phyloP scores from a whole-genome alignment of 2,888 invertebrate species.

The Parnassius smintheus region DNA sequence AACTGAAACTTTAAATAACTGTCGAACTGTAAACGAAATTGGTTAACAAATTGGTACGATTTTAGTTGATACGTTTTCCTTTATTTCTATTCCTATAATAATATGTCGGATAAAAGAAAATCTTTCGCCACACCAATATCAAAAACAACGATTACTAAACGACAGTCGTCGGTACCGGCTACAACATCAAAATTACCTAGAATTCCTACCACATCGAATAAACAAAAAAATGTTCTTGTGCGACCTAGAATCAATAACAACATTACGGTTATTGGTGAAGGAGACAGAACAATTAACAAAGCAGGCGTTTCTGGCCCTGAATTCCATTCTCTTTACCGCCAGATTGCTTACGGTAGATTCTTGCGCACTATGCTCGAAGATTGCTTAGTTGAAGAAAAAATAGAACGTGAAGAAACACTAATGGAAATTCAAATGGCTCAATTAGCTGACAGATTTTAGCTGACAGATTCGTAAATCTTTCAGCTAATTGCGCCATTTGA shows the following conservation, averaged over 20 bases:
- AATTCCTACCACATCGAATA: slow-evolving; percentile 31
- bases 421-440: slow-evolving; percentile 71
- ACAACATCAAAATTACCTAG: slow-evolving; percentile 41
- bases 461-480: slow-evolving; percentile 69
- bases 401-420: slow-evolving; percentile 59
- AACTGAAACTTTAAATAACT: slow-evolving; percentile 39
- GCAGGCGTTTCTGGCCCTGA: slow-evolving; percentile 43
- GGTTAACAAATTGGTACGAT: slow-evolving; percentile 6
- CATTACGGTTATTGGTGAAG: slow-evolving; percentile 35
- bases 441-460: slow-evolving; percentile 69
- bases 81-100: background rate
- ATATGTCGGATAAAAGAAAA: slow-evolving; percentile 60
- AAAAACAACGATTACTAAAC: slow-evolving; percentile 46
- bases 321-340: slow-evolving; percentile 52
- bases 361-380: slow-evolving; percentile 62
- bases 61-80: background rate
- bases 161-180: slow-evolving; percentile 43
- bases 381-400: slow-evolving; percentile 64
- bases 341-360: slow-evolving; percentile 62
- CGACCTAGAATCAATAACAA: slow-evolving; percentile 47
- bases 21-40: slow-evolving; percentile 36
- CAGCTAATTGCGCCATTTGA: too few species aligned
- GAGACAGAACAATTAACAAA: slow-evolving; percentile 47
- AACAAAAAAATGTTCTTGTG: slow-evolving; percentile 31
- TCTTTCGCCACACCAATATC: slow-evolving; percentile 42